These are phyloP conservation scores for Erpornis zantholeuca DNA, from an alignment of 2,113 vertebrate genomes.

Conservation along the genomic window DNA sequence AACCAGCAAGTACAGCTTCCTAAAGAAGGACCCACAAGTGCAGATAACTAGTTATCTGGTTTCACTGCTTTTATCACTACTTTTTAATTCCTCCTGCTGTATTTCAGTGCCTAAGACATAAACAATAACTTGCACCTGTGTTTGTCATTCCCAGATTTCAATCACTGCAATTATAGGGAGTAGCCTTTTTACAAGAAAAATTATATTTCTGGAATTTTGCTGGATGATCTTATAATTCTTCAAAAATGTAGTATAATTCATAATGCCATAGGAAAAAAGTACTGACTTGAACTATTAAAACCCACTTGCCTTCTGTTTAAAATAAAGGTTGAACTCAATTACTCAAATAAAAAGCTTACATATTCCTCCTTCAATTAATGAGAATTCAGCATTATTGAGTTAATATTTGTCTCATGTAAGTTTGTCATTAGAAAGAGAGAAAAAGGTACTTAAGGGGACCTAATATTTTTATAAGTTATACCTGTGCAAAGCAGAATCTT, in stretches of 20 bases:
- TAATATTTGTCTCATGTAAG: not conserved
- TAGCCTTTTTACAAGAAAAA: not conserved
- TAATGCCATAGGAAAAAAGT: not conserved
- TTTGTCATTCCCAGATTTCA: not conserved
- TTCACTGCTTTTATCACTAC: not conserved
- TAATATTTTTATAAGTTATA: constrained; percentile 40
- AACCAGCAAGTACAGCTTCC: not conserved
- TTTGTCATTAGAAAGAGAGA: not conserved
- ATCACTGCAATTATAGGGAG: not conserved
- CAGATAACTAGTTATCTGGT: too few relatives aligned
- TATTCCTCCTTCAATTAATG: not conserved
- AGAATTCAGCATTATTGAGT: not conserved
- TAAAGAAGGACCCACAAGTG: not conserved
- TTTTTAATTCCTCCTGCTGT: not conserved
- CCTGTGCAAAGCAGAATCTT: constrained; percentile 96
- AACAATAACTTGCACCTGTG: not conserved
- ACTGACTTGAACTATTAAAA: not conserved
- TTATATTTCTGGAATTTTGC: not conserved
- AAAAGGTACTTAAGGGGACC: not conserved
- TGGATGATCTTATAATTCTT: not conserved
- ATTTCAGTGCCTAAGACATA: not conserved
- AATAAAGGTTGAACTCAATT: not conserved
- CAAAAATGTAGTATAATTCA: not conserved
- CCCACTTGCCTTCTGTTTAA: not conserved
- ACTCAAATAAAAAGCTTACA: not conserved